Conservation (phyloP, 2,888 invertebrate genomes). For the Drosophila neoperkinsi region DNA sequence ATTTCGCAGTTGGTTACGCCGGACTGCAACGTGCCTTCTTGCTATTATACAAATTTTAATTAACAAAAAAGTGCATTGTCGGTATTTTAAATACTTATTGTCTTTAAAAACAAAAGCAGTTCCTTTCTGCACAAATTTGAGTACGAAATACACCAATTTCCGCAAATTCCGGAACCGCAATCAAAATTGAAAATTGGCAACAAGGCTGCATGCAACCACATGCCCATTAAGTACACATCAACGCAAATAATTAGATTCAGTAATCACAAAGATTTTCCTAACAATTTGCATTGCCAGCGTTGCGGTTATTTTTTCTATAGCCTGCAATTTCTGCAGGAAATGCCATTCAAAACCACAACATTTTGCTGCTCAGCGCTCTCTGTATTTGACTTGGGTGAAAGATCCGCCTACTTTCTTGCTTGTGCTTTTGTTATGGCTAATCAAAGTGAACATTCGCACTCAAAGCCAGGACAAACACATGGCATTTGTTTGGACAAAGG, state of each 20-base stretch:
- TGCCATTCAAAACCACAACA: conserved; percentile 32
- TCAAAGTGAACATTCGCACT: conserved; percentile 50
- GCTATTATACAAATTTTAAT: too few species aligned
- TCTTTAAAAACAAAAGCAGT: not conserved
- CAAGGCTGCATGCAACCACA: not conserved
- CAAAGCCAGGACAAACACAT: conserved; percentile 33
- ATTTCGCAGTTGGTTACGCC: not conserved
- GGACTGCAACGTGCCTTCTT: not conserved
- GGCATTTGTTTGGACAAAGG: conserved; percentile 36
- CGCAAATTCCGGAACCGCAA: not conserved
- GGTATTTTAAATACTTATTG: not conserved
- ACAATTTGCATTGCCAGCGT: conserved; percentile 30
- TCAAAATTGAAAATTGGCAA: conserved; percentile 2
- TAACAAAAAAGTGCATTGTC: not conserved
- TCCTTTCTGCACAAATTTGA: not conserved
- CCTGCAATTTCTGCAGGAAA: conserved; percentile 32
- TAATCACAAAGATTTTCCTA: conserved; percentile 29
- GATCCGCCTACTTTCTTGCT: conserved; percentile 7
- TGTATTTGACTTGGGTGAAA: conserved; percentile 4
- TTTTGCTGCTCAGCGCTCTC: conserved; percentile 5
- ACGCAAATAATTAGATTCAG: conserved; percentile 12
- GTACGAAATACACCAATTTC: not conserved
- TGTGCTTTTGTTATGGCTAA: conserved; percentile 53
- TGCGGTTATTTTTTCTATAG: conserved; percentile 23
- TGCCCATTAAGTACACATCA: not conserved